Percentiles rank a stretch among this genome's conserved stretches.
Evolutionary conservation across 2,797 vertebrate genomes (phyloP).

Genomic region (Tragopan temminckii): DNA sequence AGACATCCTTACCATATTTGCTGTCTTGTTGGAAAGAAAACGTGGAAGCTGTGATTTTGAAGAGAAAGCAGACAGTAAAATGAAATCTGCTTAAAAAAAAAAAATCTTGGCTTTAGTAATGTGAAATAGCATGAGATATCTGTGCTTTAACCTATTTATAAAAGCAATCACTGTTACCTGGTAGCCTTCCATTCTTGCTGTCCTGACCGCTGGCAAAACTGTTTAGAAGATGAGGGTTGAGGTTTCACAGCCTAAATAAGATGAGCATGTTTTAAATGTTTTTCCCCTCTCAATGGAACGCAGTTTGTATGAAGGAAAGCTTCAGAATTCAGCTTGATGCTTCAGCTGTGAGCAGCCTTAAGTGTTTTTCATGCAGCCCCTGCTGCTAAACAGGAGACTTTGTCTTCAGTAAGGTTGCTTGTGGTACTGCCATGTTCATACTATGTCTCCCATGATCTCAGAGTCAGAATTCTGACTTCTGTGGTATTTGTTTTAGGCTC

Average conservation of each 20-base stretch:
- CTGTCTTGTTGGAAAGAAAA: not conserved
- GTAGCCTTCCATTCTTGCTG: not conserved
- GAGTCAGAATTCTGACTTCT: not conserved
- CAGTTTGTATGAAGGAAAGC: not conserved
- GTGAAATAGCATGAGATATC: not conserved
- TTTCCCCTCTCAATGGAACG: accelerated
- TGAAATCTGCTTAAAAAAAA: not conserved
- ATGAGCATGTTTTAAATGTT: not conserved
- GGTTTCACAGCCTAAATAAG: not conserved
- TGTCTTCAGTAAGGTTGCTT: not conserved
- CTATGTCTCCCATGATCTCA: not conserved
- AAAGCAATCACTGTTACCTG: not conserved
- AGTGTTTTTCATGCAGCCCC: not conserved
- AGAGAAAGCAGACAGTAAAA: not conserved
- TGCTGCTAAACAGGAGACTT: not conserved
- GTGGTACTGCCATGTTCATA: accelerated
- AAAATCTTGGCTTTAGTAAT: not conserved
- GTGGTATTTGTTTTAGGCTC: not conserved
- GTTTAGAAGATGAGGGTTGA: not conserved
- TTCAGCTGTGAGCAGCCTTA: not conserved
- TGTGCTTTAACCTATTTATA: not conserved
- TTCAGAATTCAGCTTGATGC: accelerated
- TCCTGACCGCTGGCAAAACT: not conserved
- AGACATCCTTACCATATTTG: not conserved
- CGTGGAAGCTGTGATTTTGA: not conserved